A percentile compares a stretch with the other conserved stretches of the same genome.
Evolutionary conservation across 2,113 vertebrate genomes (phyloP).

Genomic region (Urocynchramus pylzowi): DNA sequence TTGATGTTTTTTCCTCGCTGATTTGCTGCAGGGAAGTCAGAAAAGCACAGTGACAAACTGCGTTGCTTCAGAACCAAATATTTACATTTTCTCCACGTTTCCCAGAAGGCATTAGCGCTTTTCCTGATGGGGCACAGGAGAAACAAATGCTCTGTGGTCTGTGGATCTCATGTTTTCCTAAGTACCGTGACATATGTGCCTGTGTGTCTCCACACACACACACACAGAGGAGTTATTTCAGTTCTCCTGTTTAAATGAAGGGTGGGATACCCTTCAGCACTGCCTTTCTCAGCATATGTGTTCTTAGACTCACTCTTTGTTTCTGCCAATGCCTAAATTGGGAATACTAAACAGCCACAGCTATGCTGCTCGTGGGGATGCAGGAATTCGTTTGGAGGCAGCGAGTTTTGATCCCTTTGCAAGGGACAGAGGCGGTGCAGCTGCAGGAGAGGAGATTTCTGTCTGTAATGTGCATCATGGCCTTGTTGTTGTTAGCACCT

Average conservation of each 20-base stretch:
- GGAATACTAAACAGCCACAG: not conserved
- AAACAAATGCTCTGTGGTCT: not conserved
- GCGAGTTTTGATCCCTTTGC: not conserved
- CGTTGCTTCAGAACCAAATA: not conserved
- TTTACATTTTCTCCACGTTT: not conserved
- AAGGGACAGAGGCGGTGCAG: not conserved
- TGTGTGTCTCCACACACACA: not conserved
- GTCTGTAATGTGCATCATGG: not conserved
- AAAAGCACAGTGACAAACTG: not conserved
- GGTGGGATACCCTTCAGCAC: conserved; percentile 18
- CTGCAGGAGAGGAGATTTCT: not conserved
- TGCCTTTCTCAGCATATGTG: not conserved
- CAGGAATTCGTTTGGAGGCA: not conserved
- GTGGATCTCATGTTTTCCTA: not conserved
- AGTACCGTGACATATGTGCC: not conserved
- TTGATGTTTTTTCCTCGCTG: rapidly evolving
- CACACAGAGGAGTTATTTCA: not conserved
- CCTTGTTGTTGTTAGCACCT: not conserved
- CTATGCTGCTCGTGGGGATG: not conserved
- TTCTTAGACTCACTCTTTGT: not conserved
- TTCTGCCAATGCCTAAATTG: not conserved
- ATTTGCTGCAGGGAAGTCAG: not conserved
- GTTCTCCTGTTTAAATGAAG: not conserved
- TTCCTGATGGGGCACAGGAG: not conserved
- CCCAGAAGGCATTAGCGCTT: not conserved